These are phyloP conservation scores for Phortica okadai DNA, from an alignment of 2,888 invertebrate species.

Conservation along the genomic window DNA sequence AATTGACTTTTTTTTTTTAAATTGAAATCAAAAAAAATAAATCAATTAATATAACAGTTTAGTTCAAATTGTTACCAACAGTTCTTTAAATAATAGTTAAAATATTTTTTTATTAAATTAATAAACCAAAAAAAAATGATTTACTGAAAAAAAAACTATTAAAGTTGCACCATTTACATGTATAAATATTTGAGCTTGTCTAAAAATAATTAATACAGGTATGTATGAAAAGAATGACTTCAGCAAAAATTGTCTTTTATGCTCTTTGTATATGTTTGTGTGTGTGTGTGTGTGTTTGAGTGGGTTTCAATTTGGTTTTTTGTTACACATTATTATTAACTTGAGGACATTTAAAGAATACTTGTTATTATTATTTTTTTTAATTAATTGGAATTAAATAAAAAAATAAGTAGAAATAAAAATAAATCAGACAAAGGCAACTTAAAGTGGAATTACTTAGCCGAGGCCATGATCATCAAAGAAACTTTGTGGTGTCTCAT, in stretches of 20 bases:
- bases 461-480: slow-evolving; percentile 99
- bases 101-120: no score
- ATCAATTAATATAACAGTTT: no score
- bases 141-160: no score
- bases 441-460: slow-evolving; percentile 77
- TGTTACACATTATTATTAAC: not conserved
- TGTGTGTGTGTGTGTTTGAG: not conserved
- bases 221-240: not conserved
- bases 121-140: no score
- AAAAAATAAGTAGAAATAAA: no score
- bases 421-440: not conserved
- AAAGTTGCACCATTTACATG: not conserved
- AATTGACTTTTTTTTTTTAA: no score
- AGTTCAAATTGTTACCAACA: no score
- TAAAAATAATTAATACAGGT: not conserved
- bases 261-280: not conserved
- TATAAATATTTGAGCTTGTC: slow-evolving; percentile 6
- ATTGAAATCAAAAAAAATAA: no score
- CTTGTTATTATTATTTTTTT: no score
- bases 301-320: not conserved
- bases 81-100: no score
- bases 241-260: not conserved
- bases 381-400: no score
- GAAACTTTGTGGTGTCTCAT: slow-evolving; percentile 99
- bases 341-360: not conserved